Evolutionary conservation across 1,140 invertebrate genomes (phyloP), one percentile per base, ranked within the genome.

Genomic region (Trissolcus basalis): DNA sequence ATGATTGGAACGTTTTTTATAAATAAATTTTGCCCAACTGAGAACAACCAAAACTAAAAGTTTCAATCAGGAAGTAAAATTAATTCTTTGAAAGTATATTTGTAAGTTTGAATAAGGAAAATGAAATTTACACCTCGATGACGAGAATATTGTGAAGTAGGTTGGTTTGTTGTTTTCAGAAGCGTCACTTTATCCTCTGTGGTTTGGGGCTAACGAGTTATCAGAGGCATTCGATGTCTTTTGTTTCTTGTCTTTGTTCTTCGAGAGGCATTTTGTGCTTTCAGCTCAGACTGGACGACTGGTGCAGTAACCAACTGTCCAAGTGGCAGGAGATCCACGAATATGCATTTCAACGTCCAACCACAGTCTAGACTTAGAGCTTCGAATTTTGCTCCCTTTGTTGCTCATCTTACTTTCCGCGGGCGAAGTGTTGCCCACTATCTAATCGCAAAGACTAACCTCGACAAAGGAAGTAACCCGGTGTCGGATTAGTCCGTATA

Each of bases 201-300:
- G 19, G 19, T 27, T 73, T 51, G 56, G 48, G 63, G 81, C 73
- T 81, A 73, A 86, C 83, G 80, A 63, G 79, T 83, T 85, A 27
- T 83, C 75, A 74, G 72, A 58, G 78, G 74, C 65, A 81, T 77
- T 78, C 71, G 70, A 81, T 79, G 72, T 80, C 83, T 85, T 27
- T 83, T 84, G 84, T 85, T 78, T 64, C 11, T 36, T 61, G 45
- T 79, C 58, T 79, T 83, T 74, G 74, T 72, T 51, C 63, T 47
- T 70, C 60, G 55, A 55, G 49, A 49, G 69, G 72, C 75, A 69
- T 77, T 72, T 60, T 69, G 19, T 27, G 19, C 19, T 27, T 27
- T 27, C 6, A 27, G 58, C 53, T 39, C 14, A 12, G 32, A 10
- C 13, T 41, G 54, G 49, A 44, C 50, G 51, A 55, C 59, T 51